phyloP scores from a whole-genome alignment of 1,140 invertebrate species.

The Neomicropteryx cornuta region DNA sequence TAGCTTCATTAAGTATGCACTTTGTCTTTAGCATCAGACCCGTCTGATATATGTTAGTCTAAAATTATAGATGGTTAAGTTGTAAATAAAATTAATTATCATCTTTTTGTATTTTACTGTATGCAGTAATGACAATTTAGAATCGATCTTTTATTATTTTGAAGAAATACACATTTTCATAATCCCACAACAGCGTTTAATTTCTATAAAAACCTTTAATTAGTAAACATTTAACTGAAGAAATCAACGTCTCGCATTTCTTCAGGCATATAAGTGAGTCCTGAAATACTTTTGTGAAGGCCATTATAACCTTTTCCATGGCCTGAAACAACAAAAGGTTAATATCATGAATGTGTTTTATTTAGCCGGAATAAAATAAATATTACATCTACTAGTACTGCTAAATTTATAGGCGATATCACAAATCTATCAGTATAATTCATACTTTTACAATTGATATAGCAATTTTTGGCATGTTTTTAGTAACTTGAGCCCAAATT shows the following conservation, averaged over 20 bases:
- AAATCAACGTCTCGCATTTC: constrained; percentile 53
- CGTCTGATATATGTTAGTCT: too few relatives aligned
- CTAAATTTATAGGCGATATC: too few relatives aligned
- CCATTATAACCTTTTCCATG: constrained; percentile 54
- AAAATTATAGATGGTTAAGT: not conserved
- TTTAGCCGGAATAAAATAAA: constrained; percentile 5
- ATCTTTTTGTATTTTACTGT: constrained; percentile 1
- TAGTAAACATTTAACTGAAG: constrained; percentile 40
- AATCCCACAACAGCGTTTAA: too few relatives aligned
- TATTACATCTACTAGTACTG: too few relatives aligned
- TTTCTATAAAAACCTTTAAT: too few relatives aligned
- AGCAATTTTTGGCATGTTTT: too few relatives aligned
- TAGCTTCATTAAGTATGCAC: constrained; percentile 1
- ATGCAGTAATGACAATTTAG: not conserved
- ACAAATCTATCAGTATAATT: too few relatives aligned
- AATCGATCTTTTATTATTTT: too few relatives aligned
- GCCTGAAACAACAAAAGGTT: constrained; percentile 36
- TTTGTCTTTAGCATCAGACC: constrained; percentile 5
- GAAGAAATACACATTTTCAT: too few relatives aligned
- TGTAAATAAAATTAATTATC: not conserved
- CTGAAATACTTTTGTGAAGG: constrained; percentile 40
- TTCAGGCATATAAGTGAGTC: constrained; percentile 54
- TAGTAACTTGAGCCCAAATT: too few relatives aligned
- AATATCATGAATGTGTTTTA: constrained; percentile 6
- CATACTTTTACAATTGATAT: too few relatives aligned